phyloP scores from a whole-genome alignment of 2,113 vertebrate genomes.

The Ibidorhyncha struthersii region DNA sequence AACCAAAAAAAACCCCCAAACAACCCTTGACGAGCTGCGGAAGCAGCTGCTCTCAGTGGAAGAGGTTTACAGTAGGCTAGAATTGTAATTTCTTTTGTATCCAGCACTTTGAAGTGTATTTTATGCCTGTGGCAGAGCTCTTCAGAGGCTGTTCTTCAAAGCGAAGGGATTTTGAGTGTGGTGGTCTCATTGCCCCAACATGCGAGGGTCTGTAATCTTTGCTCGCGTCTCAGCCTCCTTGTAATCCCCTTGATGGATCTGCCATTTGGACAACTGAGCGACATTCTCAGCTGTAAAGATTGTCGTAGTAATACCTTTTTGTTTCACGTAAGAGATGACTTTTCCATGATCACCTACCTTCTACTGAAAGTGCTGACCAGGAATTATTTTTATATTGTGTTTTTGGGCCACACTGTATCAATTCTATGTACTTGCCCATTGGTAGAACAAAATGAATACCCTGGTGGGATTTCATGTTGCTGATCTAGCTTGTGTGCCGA shows the following conservation, averaged over 20 bases:
- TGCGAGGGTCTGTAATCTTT: not conserved
- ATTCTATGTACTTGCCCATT: not conserved
- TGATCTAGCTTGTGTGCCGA: not conserved
- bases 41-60: not conserved
- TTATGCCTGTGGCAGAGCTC: not conserved
- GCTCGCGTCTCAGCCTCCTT: not conserved
- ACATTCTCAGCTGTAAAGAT: not conserved
- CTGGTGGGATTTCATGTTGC: not conserved
- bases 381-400: not conserved
- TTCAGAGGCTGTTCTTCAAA: not conserved
- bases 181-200: not conserved
- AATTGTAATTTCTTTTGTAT: not conserved
- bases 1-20: not conserved
- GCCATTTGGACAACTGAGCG: not conserved
- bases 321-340: accelerated
- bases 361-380: not conserved
- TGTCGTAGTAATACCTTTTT: not conserved
- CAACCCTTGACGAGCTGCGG: not conserved
- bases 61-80: not conserved
- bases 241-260: not conserved
- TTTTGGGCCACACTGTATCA: not conserved
- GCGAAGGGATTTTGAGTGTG: not conserved
- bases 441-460: not conserved
- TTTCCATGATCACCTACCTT: not conserved
- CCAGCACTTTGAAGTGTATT: not conserved